Evolutionary conservation across 2,113 vertebrate genomes (phyloP).

Genomic region (Crotalus tigris): DNA sequence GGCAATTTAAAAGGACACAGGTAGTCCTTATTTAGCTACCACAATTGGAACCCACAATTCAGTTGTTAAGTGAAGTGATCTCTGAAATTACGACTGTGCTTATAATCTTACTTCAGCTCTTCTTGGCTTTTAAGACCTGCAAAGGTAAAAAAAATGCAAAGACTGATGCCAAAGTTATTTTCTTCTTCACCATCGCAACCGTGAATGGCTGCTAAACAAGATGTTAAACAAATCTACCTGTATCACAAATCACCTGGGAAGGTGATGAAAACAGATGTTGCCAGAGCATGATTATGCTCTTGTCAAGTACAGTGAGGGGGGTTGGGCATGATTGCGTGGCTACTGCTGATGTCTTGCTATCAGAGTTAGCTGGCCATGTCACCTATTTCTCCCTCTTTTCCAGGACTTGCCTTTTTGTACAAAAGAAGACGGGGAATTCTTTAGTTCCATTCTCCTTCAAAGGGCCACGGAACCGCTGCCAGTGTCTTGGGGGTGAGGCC

Average conservation of each 20-base stretch:
- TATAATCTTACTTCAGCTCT: neutral
- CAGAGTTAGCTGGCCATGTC: neutral
- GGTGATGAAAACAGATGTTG: neutral
- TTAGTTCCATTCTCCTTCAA: constrained; percentile 9
- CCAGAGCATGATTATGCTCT: neutral
- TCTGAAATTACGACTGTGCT: neutral
- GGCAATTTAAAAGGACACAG: neutral
- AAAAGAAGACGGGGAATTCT: constrained; percentile 41
- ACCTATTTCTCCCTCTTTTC: neutral
- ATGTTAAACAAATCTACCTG: neutral
- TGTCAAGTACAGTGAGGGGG: neutral
- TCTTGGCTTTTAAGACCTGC: neutral
- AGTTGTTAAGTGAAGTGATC: neutral
- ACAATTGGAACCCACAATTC: neutral
- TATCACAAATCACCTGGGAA: neutral
- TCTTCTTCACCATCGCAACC: neutral
- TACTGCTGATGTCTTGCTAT: neutral
- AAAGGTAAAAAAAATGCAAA: neutral
- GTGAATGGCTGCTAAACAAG: neutral
- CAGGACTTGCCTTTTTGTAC: constrained; percentile 59
- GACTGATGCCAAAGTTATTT: neutral
- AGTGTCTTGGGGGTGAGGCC: constrained; percentile 41
- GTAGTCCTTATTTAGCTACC: neutral
- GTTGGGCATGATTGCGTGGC: neutral
- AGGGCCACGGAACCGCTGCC: constrained; percentile 35